A percentile compares a stretch with the other conserved stretches of the same genome.
Conservation (phyloP, 2,888 invertebrate genomes). For the Cataglyphis rosenhaueri region DNA sequence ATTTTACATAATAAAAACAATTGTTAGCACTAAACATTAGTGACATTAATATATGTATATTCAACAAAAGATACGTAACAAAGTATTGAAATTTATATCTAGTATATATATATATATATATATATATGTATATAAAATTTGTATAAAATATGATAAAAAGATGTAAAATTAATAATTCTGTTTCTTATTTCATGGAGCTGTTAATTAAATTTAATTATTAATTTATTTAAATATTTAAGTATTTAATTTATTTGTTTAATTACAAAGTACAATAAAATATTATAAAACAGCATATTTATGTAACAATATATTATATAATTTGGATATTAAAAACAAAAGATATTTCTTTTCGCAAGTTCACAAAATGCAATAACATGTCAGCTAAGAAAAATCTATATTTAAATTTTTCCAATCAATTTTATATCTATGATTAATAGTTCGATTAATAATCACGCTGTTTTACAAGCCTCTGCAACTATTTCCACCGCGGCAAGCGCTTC, state of each 20-base stretch:
- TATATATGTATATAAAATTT: neutral
- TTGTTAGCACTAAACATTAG: neutral
- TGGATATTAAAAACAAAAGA: neutral
- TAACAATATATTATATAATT: neutral
- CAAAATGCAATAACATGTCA: neutral
- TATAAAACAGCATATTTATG: neutral
- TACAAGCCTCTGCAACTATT: conserved; percentile 87
- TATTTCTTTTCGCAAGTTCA: neutral
- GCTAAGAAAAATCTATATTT: neutral
- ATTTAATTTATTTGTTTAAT: no score
- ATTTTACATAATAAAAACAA: neutral
- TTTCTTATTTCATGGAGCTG: neutral
- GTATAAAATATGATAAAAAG: neutral
- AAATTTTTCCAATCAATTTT: conserved; percentile 11
- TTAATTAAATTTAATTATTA: neutral
- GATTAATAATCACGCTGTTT: conserved; percentile 65
- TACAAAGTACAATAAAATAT: neutral
- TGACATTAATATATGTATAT: neutral
- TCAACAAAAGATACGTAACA: neutral
- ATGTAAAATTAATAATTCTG: neutral
- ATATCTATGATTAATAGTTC: neutral
- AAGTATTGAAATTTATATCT: neutral
- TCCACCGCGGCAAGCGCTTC: conserved; percentile 92
- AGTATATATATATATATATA: neutral
- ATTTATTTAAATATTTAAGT: neutral